Evolutionary conservation across 30 jellyfish, hydroid and myxozoan species (phyloP), one percentile per base, ranked within the genome.

Genomic region (Aurelia sp.): DNA sequence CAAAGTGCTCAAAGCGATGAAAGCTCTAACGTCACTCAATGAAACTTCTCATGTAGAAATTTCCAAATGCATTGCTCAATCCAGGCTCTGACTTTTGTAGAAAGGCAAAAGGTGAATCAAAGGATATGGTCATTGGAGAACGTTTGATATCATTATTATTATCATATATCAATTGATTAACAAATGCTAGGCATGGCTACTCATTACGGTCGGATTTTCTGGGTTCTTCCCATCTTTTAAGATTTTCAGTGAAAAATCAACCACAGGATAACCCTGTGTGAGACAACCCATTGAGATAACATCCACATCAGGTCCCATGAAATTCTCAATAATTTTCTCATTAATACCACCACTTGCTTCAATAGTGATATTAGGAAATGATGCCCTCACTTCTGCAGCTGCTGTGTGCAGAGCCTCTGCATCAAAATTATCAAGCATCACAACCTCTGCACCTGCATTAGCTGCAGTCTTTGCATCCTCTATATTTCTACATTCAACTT

Each of bases 301-400:
- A 64, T 91, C 97, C 40, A 91, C 85, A 63, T 82, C 60, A 6
- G 94, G 93, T 15, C 87, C 87, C 97, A 91, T 91, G 61, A 74
- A 91, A 58, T 41, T 86, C 8, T 62, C 66, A 15, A 85, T 78
- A 20, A 79, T 85, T 4, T 22, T 66, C 27, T 64, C 86, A 17
- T 81, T 77, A 20, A 91, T 73, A 9, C 97, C 97, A 23, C 97
- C 97, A 85, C 97, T 91, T 27, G 87, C 97, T 59, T 91, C 97
- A 15, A 79, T 62, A 6, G 66, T 78, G 6, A 91, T 86, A 61
- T 62, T 7, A 1, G 96, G 97, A 50, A 13, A 85, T 13, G 21
- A 51, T 48, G 51, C 81, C 41, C 85, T 91, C 44, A 91, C 17
- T 23, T 76, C 90, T 10, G 70, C 66, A 13, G 97, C 96, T 44